Base-by-base conservation (phyloP, 2,113 vertebrate genomes). In the Hypocryptadius cinnamomeus region DNA sequence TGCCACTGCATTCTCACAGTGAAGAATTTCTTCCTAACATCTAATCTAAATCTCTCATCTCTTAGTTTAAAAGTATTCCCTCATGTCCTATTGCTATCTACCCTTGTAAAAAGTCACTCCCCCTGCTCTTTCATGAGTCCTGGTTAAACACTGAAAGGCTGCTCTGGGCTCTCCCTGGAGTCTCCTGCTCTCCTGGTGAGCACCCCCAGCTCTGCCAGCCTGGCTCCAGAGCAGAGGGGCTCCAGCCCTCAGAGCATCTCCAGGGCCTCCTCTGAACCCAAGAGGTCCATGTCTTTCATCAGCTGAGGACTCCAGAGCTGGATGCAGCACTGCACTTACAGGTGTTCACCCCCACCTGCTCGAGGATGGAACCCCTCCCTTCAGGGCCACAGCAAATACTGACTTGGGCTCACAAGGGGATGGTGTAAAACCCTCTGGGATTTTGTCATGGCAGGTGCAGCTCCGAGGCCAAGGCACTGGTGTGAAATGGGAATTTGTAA, bases 381-480 rank as follows among this genome's bases (percentile, higher is more conserved):
- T 16, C 10, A 6, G 65, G 18, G 60, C 13, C 50, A 23, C 2
- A 48, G 57, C 48, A 39, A 42, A 50, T 2, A 13, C 3, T 13
- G 25, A 13, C 13, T 4, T 3, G 2, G 6, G 8, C 65, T 72
- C 23, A 39, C 10, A 48, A 60, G 19, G 24, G 8, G 10, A 23
- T 18, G 2, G 12, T 6, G 6, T 5, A 11, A 60, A 83, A 21
- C 3, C 37, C 57, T 15, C 42, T 13, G 6, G 89, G 80, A 8
- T 23, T 72, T n/a, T 23, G 16, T 6, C 11, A 8, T 16, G 44
- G 33, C 33, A 54, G 66, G 10, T 7, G 31, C 44, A 72, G 39
- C 78, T 45, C 78, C 0, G 0, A 10, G 11, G 53, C 53, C 77
- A 47, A 1, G 0, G 1, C 6, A 0, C 25, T 33, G 35, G 37